Evolutionary conservation across 2,797 vertebrate genomes (phyloP), one percentile per base, ranked within the genome.

Genomic region (Rhinichthys osculus): DNA sequence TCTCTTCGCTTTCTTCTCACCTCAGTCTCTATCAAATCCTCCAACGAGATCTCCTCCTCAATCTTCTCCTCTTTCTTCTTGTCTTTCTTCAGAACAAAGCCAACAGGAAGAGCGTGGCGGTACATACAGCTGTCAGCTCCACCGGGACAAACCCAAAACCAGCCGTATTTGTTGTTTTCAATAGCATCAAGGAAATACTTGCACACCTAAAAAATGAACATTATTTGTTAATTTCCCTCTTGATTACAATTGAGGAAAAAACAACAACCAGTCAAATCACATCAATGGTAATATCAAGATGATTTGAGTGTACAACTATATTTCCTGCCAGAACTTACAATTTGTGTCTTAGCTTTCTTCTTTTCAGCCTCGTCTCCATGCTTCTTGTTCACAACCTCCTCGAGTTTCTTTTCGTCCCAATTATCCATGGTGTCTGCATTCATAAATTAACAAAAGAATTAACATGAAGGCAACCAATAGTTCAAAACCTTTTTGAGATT

Each of bases 391-490:
- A 99, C 94, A 38, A 99, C 98, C 91, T 99, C 98, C 91, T 99
- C 97, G 92, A 99, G 93, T 89, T 99, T 99, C 95, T 98, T 98
- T 93, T 99, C 98, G 82, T 99, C 98, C 98, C 98, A 99, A 92
- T 97, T 99, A n/a, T 99, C 98, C 98, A 99, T 99, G 9, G 97
- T 99, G 93, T 99, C 98, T 99, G 90, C 50, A 70, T 50, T 17
- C 5, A 50, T 50, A 5, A 50, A 50, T 17, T 6, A 50, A 50
- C 47, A 50, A 50, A 50, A 16, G 5, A 5, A 50, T 50, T 50
- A 50, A 50, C 47, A 16, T 50, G 1, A 50, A 17, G 47, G 5
- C 35, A 78, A 30, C 8, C 17, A 40, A 38, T 11, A 19, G 10
- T 52, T 78, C 21, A 57, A 57, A 78, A 40, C 3, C 33, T 17